Percentiles rank a stretch among this genome's conserved stretches.
phyloP scores from a whole-genome alignment of 1,140 invertebrate species.

The Bombus fervidus region DNA sequence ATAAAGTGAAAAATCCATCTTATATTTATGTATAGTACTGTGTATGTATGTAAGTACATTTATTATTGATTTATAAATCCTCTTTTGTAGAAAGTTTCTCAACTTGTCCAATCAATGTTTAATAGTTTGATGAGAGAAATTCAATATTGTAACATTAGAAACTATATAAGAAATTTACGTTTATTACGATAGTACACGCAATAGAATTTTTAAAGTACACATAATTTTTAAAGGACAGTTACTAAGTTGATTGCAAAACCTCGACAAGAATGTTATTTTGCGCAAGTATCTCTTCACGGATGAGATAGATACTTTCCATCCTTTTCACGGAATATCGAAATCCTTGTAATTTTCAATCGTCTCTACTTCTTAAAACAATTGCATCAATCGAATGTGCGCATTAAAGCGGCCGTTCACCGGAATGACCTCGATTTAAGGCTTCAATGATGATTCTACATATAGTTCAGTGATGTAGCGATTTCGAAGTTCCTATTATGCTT shows the following conservation, averaged over 20 bases:
- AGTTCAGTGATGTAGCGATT: neutral
- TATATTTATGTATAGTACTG: no score
- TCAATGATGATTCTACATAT: neutral
- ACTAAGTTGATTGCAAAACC: neutral
- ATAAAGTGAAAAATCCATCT: no score
- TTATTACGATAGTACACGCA: neutral
- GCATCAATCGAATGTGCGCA: neutral
- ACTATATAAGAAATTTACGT: neutral
- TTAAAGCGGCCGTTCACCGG: neutral
- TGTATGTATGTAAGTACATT: neutral
- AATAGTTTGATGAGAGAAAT: neutral
- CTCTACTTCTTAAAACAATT: neutral
- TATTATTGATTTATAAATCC: neutral
- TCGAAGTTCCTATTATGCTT: neutral
- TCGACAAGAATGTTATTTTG: neutral
- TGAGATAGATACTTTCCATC: slow-evolving; percentile 9
- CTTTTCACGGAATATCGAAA: neutral
- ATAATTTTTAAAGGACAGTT: neutral
- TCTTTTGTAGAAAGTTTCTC: neutral
- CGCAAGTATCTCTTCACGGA: slow-evolving; percentile 7
- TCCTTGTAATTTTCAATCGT: no score
- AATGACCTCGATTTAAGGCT: neutral
- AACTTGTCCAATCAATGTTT: no score
- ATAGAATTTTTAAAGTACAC: no score
- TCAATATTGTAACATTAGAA: neutral